Base-by-base conservation (phyloP, 1,140 invertebrate genomes). In the Ptiloglossa arizonensis region DNA sequence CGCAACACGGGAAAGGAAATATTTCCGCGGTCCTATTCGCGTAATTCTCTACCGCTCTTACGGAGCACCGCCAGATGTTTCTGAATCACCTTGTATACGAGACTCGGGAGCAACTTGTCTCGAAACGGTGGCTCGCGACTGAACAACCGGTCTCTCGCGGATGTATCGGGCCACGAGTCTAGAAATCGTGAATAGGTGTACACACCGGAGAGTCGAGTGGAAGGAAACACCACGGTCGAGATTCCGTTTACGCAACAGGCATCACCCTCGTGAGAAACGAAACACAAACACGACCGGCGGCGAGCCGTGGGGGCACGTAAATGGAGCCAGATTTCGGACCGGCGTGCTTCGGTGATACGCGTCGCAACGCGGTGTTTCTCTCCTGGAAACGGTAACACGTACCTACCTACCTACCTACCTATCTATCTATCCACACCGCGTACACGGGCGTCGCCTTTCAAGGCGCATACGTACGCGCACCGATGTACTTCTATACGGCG, bases 201-300 rank as follows among this genome's bases (percentile, higher is more conserved):
- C 17, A 11, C n/a, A n/a, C n/a, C n/a, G 11, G 11, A 4, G 5
- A 29, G 17, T 15, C 32, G 24, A 38, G 27, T 2, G 38, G 19
- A 15, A 22, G 56, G 56, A 52, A 24, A 19, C 9, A 15, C 15
- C n/a, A n/a, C 38, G 63, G 1, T 15, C 5, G 64, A 46, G 35
- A 75, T 75, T 59, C 48, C 29, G 29, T 75, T 41, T 75, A 50
- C 38, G 46, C 73, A 59, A 59, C 73, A 59, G 64, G 52, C 73
- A 48, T 48, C 22, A 5, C 2, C n/a, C n/a, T n/a, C 3, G 38
- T 32, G 19, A n/a, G 22, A 32, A 15, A 19, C 27, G 6, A 13
- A 17, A 9, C 19, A 5, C 15, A 57, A 24, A 17, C 41, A n/a
- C 6, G 2, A n/a, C n/a, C n/a, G n/a, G n/a, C 3, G 48, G 3